Conservation (phyloP, 2,888 invertebrate species). For the Rutpela maculata region DNA sequence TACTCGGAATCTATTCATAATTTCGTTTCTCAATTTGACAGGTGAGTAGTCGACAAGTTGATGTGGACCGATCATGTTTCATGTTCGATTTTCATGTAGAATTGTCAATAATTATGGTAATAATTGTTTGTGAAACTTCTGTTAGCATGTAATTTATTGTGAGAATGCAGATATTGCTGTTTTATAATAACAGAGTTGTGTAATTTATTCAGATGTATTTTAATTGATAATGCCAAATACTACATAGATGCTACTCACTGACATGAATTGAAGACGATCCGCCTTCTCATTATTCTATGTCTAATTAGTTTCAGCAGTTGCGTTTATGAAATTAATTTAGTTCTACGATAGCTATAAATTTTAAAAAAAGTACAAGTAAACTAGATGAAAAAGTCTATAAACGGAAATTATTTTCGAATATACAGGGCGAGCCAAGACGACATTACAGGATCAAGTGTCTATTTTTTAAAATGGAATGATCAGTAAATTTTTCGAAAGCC, state of each 20-base stretch:
- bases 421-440: too few relatives aligned
- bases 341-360: too few relatives aligned
- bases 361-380: too few relatives aligned
- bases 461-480: too few relatives aligned
- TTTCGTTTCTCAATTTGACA: slow-evolving; percentile 14
- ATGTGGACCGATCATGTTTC: not conserved
- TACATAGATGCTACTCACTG: not conserved
- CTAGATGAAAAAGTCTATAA: too few relatives aligned
- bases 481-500: too few relatives aligned
- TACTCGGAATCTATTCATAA: not conserved
- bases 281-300: not conserved
- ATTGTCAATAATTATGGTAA: slow-evolving; percentile 27
- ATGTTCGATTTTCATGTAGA: slow-evolving; percentile 11
- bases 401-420: too few relatives aligned
- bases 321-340: not conserved
- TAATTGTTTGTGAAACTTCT: slow-evolving; percentile 29
- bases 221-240: not conserved
- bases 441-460: too few relatives aligned
- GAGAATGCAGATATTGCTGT: not conserved
- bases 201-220: slow-evolving; percentile 15
- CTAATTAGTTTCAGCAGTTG: not conserved
- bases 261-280: not conserved
- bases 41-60: not conserved
- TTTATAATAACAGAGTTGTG: not conserved
- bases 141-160: not conserved